phyloP scores from a whole-genome alignment of 2,888 invertebrate genomes.

The Ashinkailepas kermadecensis region DNA sequence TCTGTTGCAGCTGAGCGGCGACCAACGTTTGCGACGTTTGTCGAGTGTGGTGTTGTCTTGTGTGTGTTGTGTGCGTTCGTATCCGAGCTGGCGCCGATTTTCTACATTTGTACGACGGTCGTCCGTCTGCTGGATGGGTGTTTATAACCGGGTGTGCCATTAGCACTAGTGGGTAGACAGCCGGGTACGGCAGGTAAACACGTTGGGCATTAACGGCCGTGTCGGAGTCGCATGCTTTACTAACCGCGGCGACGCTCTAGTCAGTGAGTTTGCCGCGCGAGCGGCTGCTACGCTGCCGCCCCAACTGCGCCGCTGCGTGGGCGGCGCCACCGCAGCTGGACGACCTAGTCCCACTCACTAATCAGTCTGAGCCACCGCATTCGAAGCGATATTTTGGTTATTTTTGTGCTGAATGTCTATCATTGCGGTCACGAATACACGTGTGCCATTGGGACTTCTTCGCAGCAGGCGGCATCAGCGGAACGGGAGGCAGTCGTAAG shows the following conservation, averaged over 20 bases:
- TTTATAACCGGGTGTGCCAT: not conserved
- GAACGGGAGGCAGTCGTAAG: too few species aligned
- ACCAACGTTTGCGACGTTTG: not conserved
- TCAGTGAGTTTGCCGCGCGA: not conserved
- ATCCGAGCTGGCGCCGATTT: not conserved
- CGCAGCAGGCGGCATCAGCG: too few species aligned
- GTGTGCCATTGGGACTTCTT: too few species aligned
- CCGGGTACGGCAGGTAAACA: not conserved
- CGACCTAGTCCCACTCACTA: not conserved
- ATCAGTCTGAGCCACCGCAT: not conserved
- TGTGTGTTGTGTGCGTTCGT: not conserved
- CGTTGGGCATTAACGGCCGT: not conserved
- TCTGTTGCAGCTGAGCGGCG: not conserved
- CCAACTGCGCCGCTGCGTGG: not conserved
- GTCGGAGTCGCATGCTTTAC: not conserved
- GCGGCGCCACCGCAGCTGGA: not conserved
- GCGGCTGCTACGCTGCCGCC: not conserved
- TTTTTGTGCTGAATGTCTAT: not conserved
- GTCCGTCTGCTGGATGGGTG: not conserved
- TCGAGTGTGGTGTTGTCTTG: not conserved
- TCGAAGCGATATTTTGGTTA: not conserved
- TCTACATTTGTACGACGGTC: not conserved
- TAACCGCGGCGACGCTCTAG: not conserved
- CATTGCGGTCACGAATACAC: not conserved
- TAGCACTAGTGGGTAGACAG: not conserved